Evolutionary conservation across 2,797 vertebrate genomes (phyloP).

Genomic region (Scolopax rusticola): DNA sequence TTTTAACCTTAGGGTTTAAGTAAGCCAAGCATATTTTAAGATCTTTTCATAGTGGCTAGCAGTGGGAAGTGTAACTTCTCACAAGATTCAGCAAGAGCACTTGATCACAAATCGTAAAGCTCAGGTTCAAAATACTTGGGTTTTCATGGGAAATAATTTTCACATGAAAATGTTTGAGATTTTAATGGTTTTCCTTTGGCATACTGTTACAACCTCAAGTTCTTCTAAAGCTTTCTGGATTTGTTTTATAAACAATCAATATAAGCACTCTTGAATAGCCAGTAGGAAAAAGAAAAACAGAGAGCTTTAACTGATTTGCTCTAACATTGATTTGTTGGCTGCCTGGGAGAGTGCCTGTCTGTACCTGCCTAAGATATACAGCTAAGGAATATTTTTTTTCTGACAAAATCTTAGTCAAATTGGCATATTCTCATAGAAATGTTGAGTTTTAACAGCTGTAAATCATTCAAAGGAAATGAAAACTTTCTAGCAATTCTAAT

Average conservation of each 20-base stretch:
- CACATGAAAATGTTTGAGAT: background rate
- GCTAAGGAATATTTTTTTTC: background rate
- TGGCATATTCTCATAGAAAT: background rate
- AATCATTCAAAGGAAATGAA: slow-evolving; percentile 28
- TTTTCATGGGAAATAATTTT: background rate
- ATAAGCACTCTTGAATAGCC: background rate
- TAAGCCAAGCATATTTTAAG: background rate
- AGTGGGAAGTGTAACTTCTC: background rate
- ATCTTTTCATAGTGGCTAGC: background rate
- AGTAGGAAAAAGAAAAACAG: background rate
- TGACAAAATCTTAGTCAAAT: slow-evolving; percentile 31
- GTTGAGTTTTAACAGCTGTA: background rate
- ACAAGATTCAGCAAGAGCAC: background rate
- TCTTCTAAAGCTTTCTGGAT: background rate
- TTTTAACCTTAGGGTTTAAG: slow-evolving; percentile 7
- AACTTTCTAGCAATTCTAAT: background rate
- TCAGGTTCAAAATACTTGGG: background rate
- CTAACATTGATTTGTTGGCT: background rate
- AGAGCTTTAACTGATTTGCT: background rate
- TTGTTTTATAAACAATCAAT: background rate
- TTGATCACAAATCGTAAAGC: background rate
- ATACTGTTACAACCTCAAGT: background rate
- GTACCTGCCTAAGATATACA: background rate
- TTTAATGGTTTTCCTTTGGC: background rate
- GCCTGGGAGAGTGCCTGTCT: background rate